phyloP scores from a whole-genome alignment of 1,140 invertebrate genomes.

The Diachasma alloeum region DNA sequence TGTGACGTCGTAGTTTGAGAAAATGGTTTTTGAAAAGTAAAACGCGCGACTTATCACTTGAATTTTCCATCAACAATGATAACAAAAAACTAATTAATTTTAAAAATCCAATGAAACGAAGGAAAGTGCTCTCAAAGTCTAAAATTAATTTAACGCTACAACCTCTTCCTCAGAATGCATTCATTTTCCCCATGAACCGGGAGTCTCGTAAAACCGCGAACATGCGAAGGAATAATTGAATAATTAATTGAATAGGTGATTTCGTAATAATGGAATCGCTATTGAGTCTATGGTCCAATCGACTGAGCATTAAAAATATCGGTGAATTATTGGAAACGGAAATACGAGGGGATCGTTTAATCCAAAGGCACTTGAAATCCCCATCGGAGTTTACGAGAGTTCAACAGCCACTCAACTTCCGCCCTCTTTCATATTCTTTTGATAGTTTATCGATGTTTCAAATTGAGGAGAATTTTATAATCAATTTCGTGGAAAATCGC shows the following conservation, averaged over 20 bases:
- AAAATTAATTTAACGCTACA: too few species aligned
- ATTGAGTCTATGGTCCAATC: background rate
- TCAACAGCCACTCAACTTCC: background rate
- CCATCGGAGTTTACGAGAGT: conserved; percentile 3
- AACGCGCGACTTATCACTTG: too few species aligned
- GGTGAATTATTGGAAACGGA: background rate
- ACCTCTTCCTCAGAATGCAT: background rate
- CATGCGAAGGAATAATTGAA: background rate
- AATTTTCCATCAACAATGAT: too few species aligned
- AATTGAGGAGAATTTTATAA: background rate
- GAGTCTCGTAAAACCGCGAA: background rate
- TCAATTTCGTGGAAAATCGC: background rate
- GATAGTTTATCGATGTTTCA: conserved; percentile 1
- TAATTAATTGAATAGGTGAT: background rate
- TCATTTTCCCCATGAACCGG: background rate
- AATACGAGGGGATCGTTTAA: background rate
- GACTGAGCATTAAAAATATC: background rate
- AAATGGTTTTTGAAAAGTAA: too few species aligned
- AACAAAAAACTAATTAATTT: too few species aligned
- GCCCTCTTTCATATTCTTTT: conserved; percentile 7
- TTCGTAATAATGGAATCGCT: background rate
- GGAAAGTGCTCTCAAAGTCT: too few species aligned
- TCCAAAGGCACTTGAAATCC: background rate
- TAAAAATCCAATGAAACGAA: too few species aligned
- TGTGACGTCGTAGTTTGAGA: too few species aligned